Base-by-base conservation (phyloP, 2,113 vertebrate species). In the Thamnophis sirtalis region DNA sequence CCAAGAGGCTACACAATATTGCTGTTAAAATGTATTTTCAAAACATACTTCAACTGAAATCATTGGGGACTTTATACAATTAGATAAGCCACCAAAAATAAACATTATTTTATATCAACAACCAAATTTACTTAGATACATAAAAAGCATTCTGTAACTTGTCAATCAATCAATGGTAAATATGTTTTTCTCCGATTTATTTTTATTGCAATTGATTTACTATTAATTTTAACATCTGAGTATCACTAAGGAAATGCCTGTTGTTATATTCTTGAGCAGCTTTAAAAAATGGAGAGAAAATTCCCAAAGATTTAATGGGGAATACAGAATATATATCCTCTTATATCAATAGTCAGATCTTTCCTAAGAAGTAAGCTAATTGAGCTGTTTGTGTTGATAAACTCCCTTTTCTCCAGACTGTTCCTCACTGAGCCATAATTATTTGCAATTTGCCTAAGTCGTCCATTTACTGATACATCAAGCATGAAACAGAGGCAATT, bases 361-460 rank as follows among this genome's bases (percentile, higher is more conserved):
- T 97, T 98, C 98, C 98, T 98, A 98, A 98, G 98, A 98, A 98
- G 97, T 98, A 97, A 96, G 98, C 98, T 99, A 99, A 99, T 98
- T 99, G 98, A 98, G 98, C 98, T 99, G 98, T 99, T 99, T 99
- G 98, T 98, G 98, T 99, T 99, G 98, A 98, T 98, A 98, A 97
- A 98, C 98, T 98, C 98, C 97, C 98, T 98, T 98, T 98, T 98
- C 98, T 98, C 97, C 97, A 98, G 97, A 98, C 98, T 98, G 96
- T 98, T 98, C 98, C 98, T 98, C 98, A 97, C 98, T 97, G 98
- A 98, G 98, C 98, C 98, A 98, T 99, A 99, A 99, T 99, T 99
- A 99, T 99, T 99, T 99, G 99, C 99, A 99, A 99, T 99, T 99
- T 99, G 99, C 98, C 98, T 99, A 99, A 99, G 99, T 99, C 98